Conservation (phyloP, 2,797 vertebrate species). For the Synaphobranchus kaupii region DNA sequence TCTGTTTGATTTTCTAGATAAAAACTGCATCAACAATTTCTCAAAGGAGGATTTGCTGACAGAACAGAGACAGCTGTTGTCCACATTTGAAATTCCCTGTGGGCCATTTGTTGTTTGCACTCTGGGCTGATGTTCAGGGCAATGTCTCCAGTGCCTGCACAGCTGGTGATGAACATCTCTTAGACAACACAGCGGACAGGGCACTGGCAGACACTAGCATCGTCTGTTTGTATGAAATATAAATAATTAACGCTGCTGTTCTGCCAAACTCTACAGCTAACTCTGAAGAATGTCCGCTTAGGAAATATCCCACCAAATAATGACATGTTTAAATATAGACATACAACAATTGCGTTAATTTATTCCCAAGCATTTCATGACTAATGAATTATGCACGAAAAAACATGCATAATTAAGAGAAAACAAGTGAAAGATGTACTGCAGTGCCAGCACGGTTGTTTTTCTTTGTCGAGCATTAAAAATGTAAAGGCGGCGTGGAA, state of each 20-base stretch:
- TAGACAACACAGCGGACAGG: slow-evolving; percentile 26
- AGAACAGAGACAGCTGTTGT: not conserved
- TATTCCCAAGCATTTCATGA: slow-evolving; percentile 63
- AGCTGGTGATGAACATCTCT: not conserved
- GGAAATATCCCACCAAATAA: slow-evolving; percentile 59
- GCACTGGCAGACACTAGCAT: slow-evolving; percentile 39
- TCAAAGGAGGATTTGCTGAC: not conserved
- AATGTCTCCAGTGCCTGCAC: not conserved
- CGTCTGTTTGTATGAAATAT: slow-evolving; percentile 47
- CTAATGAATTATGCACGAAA: slow-evolving; percentile 70
- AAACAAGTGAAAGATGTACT: slow-evolving; percentile 68
- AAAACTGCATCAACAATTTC: not conserved
- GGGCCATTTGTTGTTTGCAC: not conserved
- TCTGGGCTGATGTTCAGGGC: not conserved
- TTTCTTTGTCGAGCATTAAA: not conserved
- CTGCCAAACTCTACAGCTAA: slow-evolving; percentile 40
- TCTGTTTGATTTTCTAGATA: not conserved
- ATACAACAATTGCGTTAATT: slow-evolving; percentile 66
- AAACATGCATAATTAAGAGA: slow-evolving; percentile 72
- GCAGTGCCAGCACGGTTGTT: slow-evolving; percentile 51
- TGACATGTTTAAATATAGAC: slow-evolving; percentile 63
- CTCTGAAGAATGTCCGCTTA: slow-evolving; percentile 40
- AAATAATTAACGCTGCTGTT: slow-evolving; percentile 40
- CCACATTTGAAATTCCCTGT: not conserved
- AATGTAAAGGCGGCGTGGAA: slow-evolving; percentile 40